Evolutionary conservation across 2,888 invertebrate genomes (phyloP).

Genomic region (Apomyelois bistriatella): DNA sequence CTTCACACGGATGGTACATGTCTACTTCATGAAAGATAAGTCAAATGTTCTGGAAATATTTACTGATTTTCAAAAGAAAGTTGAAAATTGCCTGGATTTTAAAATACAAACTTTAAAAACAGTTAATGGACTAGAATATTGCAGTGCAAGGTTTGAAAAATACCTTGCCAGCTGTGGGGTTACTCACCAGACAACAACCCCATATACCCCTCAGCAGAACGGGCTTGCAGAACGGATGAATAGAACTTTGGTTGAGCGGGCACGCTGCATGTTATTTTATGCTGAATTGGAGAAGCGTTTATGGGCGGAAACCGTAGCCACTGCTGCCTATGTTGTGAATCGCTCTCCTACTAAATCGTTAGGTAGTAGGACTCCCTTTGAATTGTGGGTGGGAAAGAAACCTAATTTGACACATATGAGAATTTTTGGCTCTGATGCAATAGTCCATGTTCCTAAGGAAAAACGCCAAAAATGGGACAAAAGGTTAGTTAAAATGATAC

Average conservation of each 20-base stretch:
- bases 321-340: constrained; percentile 9
- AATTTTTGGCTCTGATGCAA: constrained; percentile 36
- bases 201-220: background rate
- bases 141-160: background rate
- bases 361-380: constrained; percentile 2
- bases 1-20: background rate
- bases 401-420: constrained; percentile 26
- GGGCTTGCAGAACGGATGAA: background rate
- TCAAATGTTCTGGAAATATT: background rate
- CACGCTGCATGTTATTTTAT: background rate
- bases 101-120: constrained; percentile 11
- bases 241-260: background rate
- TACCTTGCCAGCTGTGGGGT: background rate
- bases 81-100: constrained; percentile 10
- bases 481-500: background rate
- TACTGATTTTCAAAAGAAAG: constrained; percentile 18
- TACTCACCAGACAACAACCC: background rate
- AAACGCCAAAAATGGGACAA: background rate
- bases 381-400: constrained; percentile 12
- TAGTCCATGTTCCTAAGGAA: background rate
- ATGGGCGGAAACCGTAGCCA: background rate
- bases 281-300: background rate
- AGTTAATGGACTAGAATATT: constrained; percentile 14
- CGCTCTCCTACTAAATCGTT: constrained; percentile 6
- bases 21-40: background rate